Base-by-base conservation (phyloP, 37 sponge, comb jelly and placozoan genomes). In the Crambe crambe region DNA sequence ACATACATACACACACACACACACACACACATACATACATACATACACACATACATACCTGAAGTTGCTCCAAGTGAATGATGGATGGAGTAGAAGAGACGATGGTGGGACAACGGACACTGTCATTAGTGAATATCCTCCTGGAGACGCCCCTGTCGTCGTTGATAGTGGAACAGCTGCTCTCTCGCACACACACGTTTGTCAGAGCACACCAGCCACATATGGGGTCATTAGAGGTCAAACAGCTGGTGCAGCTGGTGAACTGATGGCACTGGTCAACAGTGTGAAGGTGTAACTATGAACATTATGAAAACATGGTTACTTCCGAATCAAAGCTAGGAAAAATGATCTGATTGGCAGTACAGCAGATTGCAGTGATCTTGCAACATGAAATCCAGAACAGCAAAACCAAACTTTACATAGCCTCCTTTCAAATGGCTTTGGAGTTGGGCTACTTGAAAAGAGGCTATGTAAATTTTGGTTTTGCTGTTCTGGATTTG, bases 141-240 rank as follows among this genome's bases (percentile, higher is more conserved):
- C 10, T 2, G 15, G n/a, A 1, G 34, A 54, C 4, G 17, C 51
- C 31, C 5, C 2, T 36, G 60, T n/a, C 29, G 72, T 54, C 41
- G n/a, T n/a, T 71, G 26, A 36, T n/a, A 12, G 59, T 21, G 17
- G 34, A 30, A 38, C 67, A 67, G 22, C 2, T 56, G 60, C 59
- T 10, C 9, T 59, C 12, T 2, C 38, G 68, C 6, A 17, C 71
- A 27, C 73, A 92, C 81, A 56, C 70, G 56, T 74, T 80, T 61
- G 72, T 58, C 25, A 96, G 82, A 34, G 82, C 63, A 71, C 97
- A 96, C 97, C 97, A 96, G 25, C 97, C 97, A 77, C 97, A 96
- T 68, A 89, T 74, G n/a, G 86, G 90, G 70, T 92, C 93, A 8
- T 68, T 81, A 36, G 80, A 27, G 0, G 75, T 73, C 41, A 87